Evolutionary conservation across 1,140 invertebrate species (phyloP), one percentile per base, ranked within the genome.

Genomic region (Lordiphosa collinella): DNA sequence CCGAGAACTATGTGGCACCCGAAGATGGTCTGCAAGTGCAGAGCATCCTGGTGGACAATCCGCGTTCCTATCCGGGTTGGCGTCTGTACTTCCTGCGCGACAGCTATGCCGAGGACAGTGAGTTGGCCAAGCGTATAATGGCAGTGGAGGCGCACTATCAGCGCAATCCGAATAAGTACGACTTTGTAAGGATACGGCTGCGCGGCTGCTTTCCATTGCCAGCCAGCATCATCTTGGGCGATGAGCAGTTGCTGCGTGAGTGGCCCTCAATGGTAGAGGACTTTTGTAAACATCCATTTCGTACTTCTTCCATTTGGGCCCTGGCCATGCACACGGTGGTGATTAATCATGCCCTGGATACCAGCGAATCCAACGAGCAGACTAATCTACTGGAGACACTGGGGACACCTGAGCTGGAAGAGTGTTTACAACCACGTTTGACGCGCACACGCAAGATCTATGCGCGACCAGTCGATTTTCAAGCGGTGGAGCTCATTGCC

Each of bases 251-350:
- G 13, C 55, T 73, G 4, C 70, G 87, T 12, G 55, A 87, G 9
- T 92, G 93, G 91, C 86, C 90, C n/a, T 78, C 89, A 18, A 90
- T 94, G 51, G 60, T 87, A 7, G 75, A 88, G 13, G 91, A 93
- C 44, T 68, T 94, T 34, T 84, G 87, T 34, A 89, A 91, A 10
- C 89, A 89, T 46, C 92, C 93, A 1, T 76, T 89, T 38, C 87
- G 90, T 36, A 89, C 92, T 1, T 86, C 94, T 5, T 90, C 91
- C 53, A 92, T 90, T 60, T 72, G 94, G 3, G 92, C 92, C 25
- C 67, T 94, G 16, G 92, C 92, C 11, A 91, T 94, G 87, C 92
- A 94, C 88, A 92, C 93, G 58, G 91, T 93, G 71, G 56, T 70
- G 8, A 35, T 55, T 0, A 73, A 74, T 13, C 36, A 79, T 13